phyloP scores from a whole-genome alignment of 2,888 invertebrate species.

The Andrena dorsata region DNA sequence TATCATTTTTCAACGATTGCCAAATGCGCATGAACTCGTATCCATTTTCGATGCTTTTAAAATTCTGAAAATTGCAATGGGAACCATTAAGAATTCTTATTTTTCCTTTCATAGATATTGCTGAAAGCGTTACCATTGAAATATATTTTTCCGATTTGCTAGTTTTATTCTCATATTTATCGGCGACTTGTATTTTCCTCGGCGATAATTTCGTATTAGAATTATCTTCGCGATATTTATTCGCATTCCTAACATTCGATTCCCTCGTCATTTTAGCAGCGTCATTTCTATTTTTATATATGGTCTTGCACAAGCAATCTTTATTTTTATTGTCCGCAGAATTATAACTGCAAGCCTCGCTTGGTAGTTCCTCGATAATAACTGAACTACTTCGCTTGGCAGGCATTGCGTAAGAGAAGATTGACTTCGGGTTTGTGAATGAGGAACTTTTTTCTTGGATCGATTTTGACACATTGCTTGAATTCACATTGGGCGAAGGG shows the following conservation, averaged over 20 bases:
- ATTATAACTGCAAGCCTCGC: constrained; percentile 38
- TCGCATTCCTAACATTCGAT: neutral
- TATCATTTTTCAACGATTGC: constrained; percentile 80
- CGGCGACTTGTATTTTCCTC: constrained; percentile 11
- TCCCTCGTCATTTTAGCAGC: neutral
- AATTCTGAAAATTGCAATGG: constrained; percentile 49
- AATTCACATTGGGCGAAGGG: too few relatives aligned
- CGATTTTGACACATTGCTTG: neutral
- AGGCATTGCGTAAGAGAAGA: constrained; percentile 60
- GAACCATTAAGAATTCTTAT: neutral
- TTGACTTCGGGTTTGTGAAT: constrained; percentile 55
- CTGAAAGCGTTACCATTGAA: constrained; percentile 27
- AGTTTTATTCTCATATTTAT: constrained; percentile 42
- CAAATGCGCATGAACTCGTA: constrained; percentile 83
- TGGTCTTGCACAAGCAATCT: neutral
- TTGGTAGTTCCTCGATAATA: constrained; percentile 73
- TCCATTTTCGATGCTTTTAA: constrained; percentile 73
- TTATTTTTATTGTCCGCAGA: neutral
- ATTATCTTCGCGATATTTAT: constrained; percentile 3
- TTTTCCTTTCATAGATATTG: neutral
- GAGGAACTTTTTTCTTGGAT: neutral
- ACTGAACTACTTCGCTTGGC: constrained; percentile 42
- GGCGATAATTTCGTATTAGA: neutral
- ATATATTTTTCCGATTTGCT: constrained; percentile 38
- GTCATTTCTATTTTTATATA: neutral